Evolutionary conservation across 2,113 vertebrate species (phyloP).

Genomic region (Nematolebias whitei): DNA sequence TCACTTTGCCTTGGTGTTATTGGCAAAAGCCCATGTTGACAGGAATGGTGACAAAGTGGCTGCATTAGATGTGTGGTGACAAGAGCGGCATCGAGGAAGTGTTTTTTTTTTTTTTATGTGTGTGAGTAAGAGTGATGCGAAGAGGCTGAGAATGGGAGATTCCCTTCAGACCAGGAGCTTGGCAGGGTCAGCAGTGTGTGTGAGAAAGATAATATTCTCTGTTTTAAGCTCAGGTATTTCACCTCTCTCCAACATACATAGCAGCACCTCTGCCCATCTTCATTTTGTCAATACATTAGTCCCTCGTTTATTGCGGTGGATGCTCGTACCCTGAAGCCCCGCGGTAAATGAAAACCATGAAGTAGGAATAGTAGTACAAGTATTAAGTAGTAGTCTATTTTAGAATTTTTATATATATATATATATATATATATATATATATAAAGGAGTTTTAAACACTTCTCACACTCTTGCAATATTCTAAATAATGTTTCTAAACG

Average conservation of each 20-base stretch:
- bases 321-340: too few relatives aligned
- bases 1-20: conserved; percentile 7
- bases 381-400: too few relatives aligned
- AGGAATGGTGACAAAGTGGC: conserved; percentile 44
- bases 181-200: conserved; percentile 59
- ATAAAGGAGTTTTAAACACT: too few relatives aligned
- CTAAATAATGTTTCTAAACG: too few relatives aligned
- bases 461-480: too few relatives aligned
- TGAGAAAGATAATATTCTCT: conserved; percentile 62
- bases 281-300: conserved; percentile 22
- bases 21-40: conserved; percentile 22
- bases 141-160: conserved; percentile 45
- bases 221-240: conserved; percentile 42
- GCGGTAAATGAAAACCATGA: too few relatives aligned
- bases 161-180: conserved; percentile 57
- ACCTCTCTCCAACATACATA: conserved; percentile 25
- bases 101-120: too few relatives aligned
- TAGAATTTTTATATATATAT: too few relatives aligned
- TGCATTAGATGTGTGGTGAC: conserved; percentile 46
- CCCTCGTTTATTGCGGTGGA: too few relatives aligned
- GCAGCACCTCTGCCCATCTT: conserved; percentile 15
- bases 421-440: too few relatives aligned
- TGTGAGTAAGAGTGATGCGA: conserved; percentile 38
- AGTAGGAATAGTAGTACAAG: too few relatives aligned
- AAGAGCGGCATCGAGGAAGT: conserved; percentile 17